Evolutionary conservation across 2,888 invertebrate species (phyloP), one percentile per base, ranked within the genome.

Genomic region (Drosophila paramelanica): DNA sequence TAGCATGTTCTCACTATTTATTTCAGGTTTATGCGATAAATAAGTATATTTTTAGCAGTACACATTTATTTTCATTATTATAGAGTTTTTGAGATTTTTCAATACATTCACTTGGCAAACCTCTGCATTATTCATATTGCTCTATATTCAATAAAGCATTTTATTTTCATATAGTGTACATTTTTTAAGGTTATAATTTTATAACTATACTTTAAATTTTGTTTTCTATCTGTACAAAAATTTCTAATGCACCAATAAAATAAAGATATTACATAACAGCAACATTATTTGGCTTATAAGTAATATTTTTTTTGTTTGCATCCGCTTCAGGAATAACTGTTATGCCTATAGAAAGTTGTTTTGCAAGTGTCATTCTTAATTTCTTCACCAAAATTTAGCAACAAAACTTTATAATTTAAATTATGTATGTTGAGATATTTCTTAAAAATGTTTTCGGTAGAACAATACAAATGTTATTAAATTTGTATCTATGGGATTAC

Each of bases 101-200:
- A 27, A 27, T 27, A 7, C 2, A 27, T 27, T 27, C 27, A 7
- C 27, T 27, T 27, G 8, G 33, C 33, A 33, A 33, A 10, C n/a
- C 4, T 31, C 11, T 10, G 11, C 7, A 23, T 31, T 17, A 57
- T 5, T 31, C 14, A 20, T 11, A 11, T 13, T 50, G 13, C 58
- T 50, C 50, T 50, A 45, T 60, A 46, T 13, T 20, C 14, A 46
- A 43, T 49, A 56, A 67, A 51, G 56, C 41, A 25, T 47, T 47
- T 60, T 42, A 31, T 47, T 60, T 60, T 45, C 56, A 27, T 52
- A 60, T 42, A 47, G 41, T 69, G 25, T 61, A 67, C 50, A 61
- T 43, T 56, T 68, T 60, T 56, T 55, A 38, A 11, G 25, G 25
- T 52, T 59, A 53, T 14, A 55, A 50, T 55, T 46, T 50, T 50